phyloP scores from a whole-genome alignment of 2,888 invertebrate species.

The Gibbula magus region DNA sequence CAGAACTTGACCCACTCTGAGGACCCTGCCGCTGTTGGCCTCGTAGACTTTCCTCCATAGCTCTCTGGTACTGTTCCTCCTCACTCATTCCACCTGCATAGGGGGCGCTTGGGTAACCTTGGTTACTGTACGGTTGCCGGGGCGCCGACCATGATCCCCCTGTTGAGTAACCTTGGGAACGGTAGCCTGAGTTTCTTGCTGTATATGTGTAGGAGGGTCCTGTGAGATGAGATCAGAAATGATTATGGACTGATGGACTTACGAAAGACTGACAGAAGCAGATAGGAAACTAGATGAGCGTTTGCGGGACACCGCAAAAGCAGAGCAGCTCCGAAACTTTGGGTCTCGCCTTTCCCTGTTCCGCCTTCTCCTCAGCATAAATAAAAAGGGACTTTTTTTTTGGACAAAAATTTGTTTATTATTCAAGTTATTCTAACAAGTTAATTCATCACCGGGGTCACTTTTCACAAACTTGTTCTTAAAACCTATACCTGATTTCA shows the following conservation, averaged over 20 bases:
- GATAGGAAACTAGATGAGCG: neutral
- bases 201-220: slow-evolving; percentile 50
- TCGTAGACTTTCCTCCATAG: slow-evolving; percentile 61
- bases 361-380: too few species aligned
- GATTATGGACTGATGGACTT: neutral
- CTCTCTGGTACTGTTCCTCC: slow-evolving; percentile 69
- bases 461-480: too few species aligned
- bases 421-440: too few species aligned
- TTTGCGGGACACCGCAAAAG: too few species aligned
- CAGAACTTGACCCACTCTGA: too few species aligned
- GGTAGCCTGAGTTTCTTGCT: slow-evolving; percentile 37
- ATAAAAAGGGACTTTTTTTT: too few species aligned
- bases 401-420: too few species aligned
- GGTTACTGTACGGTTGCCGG: neutral
- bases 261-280: neutral
- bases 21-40: slow-evolving; percentile 16
- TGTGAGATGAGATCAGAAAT: slow-evolving; percentile 24
- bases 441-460: too few species aligned
- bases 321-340: too few species aligned
- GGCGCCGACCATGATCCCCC: slow-evolving; percentile 19
- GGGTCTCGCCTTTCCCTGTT: too few species aligned
- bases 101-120: neutral
- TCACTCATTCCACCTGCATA: slow-evolving; percentile 69
- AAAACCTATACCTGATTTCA: too few species aligned
- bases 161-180: slow-evolving; percentile 28